Conservation (phyloP, 2,888 invertebrate species). For the Polydrusus tereticollis region DNA sequence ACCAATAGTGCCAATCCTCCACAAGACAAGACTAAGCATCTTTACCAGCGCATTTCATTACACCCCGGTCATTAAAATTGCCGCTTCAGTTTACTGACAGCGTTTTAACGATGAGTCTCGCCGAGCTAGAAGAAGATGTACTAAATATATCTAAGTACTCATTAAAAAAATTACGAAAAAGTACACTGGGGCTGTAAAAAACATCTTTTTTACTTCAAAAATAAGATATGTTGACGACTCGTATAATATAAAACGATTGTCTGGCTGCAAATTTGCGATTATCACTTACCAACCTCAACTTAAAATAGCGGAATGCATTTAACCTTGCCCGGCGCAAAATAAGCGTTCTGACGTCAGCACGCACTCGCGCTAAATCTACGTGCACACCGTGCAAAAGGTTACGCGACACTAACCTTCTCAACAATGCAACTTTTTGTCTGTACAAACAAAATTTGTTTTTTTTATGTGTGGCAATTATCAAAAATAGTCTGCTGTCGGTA, state of each 20-base stretch:
- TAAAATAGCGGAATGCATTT: conserved; percentile 39
- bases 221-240: too few relatives aligned
- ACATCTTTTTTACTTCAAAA: too few relatives aligned
- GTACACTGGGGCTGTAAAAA: too few relatives aligned
- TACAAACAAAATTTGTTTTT: conserved; percentile 28
- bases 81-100: too few relatives aligned
- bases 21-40: too few relatives aligned
- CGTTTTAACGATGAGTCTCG: too few relatives aligned
- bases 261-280: background rate
- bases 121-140: too few relatives aligned
- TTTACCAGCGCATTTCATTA: too few relatives aligned
- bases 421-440: conserved; percentile 30
- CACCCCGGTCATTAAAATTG: too few relatives aligned
- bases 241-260: background rate
- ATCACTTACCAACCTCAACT: conserved; percentile 46
- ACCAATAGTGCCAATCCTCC: too few relatives aligned
- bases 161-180: too few relatives aligned
- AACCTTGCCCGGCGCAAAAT: conserved; percentile 43
- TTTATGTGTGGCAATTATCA: conserved; percentile 28
- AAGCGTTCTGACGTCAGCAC: conserved; percentile 34
- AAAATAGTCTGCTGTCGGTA: conserved; percentile 25
- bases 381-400: conserved; percentile 25
- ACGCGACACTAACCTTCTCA: conserved; percentile 47
- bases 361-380: conserved; percentile 32
- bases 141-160: too few relatives aligned